Conservation (phyloP, 2,113 vertebrate species). For the Rhadina sibilatrix region DNA sequence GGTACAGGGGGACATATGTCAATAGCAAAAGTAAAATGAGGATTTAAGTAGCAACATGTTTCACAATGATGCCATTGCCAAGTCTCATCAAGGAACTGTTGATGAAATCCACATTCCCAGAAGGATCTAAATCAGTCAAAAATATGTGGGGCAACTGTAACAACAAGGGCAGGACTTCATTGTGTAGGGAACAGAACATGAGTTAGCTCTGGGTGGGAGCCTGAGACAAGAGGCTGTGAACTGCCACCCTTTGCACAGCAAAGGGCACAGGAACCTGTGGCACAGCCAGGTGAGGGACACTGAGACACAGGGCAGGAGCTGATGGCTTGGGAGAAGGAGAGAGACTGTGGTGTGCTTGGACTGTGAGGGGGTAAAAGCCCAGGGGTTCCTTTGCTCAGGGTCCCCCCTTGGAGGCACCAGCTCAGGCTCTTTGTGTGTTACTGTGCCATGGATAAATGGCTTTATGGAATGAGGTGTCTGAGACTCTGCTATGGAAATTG, state of each 20-base stretch:
- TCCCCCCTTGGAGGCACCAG: background rate
- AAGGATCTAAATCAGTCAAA: conserved; percentile 1
- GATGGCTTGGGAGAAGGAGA: rapidly evolving
- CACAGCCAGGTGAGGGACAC: background rate
- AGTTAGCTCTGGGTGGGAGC: background rate
- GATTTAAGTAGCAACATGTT: background rate
- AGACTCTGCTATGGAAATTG: rapidly evolving
- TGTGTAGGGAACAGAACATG: rapidly evolving
- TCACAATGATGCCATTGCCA: background rate
- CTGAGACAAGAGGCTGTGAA: background rate
- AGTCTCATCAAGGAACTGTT: conserved; percentile 39
- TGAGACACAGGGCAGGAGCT: rapidly evolving
- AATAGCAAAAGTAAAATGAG: background rate
- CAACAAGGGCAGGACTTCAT: background rate
- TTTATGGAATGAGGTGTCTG: rapidly evolving
- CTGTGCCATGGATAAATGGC: background rate
- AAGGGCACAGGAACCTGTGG: background rate
- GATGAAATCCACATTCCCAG: background rate
- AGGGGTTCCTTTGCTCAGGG: background rate
- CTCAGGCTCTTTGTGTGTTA: background rate
- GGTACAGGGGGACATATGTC: background rate
- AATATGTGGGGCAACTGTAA: background rate
- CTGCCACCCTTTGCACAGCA: background rate
- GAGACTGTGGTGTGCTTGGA: rapidly evolving
- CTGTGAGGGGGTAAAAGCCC: background rate